Conservation (phyloP, 2,888 invertebrate species). For the Drosophila barbarae region DNA sequence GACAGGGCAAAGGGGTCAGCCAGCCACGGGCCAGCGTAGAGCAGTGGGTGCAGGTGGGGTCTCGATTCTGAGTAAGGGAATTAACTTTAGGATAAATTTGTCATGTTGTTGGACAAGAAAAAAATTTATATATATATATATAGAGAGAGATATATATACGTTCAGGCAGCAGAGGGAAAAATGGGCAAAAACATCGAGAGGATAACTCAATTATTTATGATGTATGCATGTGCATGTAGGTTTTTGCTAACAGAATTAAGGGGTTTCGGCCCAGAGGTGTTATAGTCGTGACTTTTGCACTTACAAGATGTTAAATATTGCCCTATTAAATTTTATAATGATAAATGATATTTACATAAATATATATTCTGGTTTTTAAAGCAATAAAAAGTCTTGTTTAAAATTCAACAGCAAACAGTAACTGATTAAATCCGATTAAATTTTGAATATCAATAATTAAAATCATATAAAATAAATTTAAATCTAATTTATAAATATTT, state of each 20-base stretch:
- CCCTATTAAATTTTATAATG: not conserved
- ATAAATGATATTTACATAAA: no score
- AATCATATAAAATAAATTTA: not conserved
- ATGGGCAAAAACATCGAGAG: constrained; percentile 16
- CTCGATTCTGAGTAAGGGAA: constrained; percentile 28
- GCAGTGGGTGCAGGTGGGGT: constrained; percentile 5
- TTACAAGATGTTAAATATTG: not conserved
- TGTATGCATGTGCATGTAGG: no score
- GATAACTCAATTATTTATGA: no score
- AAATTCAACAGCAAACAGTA: no score
- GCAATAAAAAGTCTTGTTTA: no score
- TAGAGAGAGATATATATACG: not conserved
- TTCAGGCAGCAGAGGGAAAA: not conserved
- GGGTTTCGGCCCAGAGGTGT: constrained; percentile 19
- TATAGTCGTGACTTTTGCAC: constrained; percentile 10
- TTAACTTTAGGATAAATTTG: constrained; percentile 48
- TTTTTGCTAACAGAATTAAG: constrained; percentile 19
- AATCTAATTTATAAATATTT: not conserved
- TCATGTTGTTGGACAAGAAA: constrained; percentile 37
- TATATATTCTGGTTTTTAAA: no score
- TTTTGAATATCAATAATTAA: not conserved
- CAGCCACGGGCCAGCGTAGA: constrained; percentile 16
- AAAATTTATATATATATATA: not conserved
- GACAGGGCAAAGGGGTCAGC: constrained; percentile 41
- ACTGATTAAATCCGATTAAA: not conserved